Percentiles rank a stretch among this genome's conserved stretches.
Evolutionary conservation across 2,113 vertebrate species (phyloP).

Genomic region (Corydoras sp.): DNA sequence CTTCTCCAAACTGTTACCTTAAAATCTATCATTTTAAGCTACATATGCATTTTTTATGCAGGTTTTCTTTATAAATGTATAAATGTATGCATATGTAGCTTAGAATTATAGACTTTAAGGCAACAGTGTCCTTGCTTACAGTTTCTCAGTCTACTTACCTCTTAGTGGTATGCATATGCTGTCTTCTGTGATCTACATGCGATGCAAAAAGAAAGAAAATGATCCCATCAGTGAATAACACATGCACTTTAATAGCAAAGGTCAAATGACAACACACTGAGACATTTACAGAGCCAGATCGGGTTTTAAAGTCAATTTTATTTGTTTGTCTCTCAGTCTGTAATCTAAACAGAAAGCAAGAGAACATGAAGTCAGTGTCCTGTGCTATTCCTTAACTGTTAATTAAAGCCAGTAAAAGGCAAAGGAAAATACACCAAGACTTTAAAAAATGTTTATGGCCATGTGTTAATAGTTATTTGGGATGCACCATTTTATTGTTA

Average conservation of each 20-base stretch:
- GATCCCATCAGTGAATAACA: slow-evolving; percentile 6
- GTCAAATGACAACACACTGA: neutral
- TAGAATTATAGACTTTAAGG: no score
- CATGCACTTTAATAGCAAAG: neutral
- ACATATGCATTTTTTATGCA: no score
- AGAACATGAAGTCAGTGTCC: neutral
- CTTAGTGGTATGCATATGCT: slow-evolving; percentile 35
- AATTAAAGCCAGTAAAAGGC: neutral
- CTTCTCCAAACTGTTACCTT: no score
- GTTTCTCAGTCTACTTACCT: slow-evolving; percentile 14
- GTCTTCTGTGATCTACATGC: slow-evolving; percentile 41
- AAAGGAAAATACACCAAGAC: neutral
- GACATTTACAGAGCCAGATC: neutral
- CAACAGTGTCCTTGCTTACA: no score
- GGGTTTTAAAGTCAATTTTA: neutral
- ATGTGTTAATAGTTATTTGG: neutral
- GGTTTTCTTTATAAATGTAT: no score
- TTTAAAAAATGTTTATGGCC: no score
- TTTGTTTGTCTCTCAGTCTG: neutral
- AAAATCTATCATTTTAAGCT: no score
- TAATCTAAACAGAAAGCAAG: neutral
- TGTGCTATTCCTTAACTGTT: neutral
- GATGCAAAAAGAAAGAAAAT: neutral
- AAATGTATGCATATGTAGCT: no score
- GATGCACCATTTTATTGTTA: neutral